Conservation (phyloP, 2,113 vertebrate genomes). For the Eidolon helvum region DNA sequence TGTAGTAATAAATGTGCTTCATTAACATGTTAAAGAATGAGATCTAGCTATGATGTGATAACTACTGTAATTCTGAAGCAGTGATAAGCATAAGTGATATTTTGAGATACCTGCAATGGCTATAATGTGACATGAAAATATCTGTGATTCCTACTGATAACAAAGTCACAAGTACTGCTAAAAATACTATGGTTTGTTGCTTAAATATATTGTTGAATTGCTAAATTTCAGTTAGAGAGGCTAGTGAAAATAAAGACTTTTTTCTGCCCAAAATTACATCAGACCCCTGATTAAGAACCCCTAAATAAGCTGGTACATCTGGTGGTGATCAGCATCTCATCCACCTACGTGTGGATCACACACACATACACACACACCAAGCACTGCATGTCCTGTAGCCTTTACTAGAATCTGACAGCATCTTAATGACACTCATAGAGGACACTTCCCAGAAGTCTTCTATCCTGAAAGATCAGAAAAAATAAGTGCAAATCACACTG, state of each 20-base stretch:
- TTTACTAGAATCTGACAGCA: neutral
- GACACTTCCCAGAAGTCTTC: neutral
- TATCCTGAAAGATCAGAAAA: neutral
- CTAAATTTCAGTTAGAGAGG: neutral
- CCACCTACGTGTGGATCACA: neutral
- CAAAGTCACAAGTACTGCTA: slow-evolving; percentile 1
- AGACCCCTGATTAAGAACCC: neutral
- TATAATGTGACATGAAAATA: neutral
- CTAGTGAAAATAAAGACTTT: slow-evolving; percentile 29
- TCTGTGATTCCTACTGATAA: slow-evolving; percentile 19
- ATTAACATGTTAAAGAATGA: neutral
- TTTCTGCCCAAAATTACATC: neutral
- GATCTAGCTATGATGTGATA: neutral
- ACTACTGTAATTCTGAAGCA: slow-evolving; percentile 11
- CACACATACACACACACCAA: neutral
- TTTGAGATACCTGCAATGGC: neutral
- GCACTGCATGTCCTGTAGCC: neutral
- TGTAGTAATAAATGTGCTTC: neutral
- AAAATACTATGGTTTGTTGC: neutral
- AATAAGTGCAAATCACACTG: neutral
- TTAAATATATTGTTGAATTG: neutral
- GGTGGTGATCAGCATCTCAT: neutral
- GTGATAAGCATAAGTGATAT: neutral
- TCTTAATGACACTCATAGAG: neutral
- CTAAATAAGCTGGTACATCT: neutral